Conservation (phyloP, 2,797 vertebrate species). For the Anniella stebbinsi region DNA sequence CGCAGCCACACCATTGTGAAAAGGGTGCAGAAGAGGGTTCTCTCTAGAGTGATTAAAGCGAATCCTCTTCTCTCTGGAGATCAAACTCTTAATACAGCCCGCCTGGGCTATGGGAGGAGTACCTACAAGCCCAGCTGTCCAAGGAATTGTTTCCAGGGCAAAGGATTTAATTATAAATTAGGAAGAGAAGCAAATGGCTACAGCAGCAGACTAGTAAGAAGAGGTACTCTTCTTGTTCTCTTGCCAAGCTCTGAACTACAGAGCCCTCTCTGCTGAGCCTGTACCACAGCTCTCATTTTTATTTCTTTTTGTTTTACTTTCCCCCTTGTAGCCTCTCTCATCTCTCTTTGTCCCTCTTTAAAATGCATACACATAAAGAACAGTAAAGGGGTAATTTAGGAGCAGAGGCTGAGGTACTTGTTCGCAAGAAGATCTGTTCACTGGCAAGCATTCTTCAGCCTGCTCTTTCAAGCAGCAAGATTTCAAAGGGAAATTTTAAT, state of each 20-base stretch:
- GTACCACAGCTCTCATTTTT: not conserved
- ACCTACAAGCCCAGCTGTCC: slow-evolving; percentile 22
- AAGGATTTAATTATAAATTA: slow-evolving; percentile 41
- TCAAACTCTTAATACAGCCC: slow-evolving; percentile 5
- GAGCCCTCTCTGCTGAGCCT: not conserved
- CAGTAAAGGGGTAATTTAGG: not conserved
- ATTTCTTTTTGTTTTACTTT: not conserved
- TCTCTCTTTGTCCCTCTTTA: not conserved
- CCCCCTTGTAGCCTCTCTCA: too few species aligned
- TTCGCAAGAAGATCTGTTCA: not conserved
- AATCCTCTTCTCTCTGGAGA: not conserved
- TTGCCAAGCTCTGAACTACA: not conserved
- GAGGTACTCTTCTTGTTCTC: not conserved
- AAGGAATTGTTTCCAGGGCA: slow-evolving; percentile 35
- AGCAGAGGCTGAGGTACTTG: not conserved
- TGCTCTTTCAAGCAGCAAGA: not conserved
- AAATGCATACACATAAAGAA: not conserved
- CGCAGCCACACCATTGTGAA: not conserved
- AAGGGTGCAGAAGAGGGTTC: not conserved
- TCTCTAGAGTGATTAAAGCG: fast-evolving
- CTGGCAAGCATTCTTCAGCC: not conserved
- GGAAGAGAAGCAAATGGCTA: not conserved
- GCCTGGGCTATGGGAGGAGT: not conserved
- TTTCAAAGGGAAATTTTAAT: not conserved
- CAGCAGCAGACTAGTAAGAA: not conserved